phyloP scores from a whole-genome alignment of 2,797 vertebrate genomes.

The Rousettus madagascariensis region DNA sequence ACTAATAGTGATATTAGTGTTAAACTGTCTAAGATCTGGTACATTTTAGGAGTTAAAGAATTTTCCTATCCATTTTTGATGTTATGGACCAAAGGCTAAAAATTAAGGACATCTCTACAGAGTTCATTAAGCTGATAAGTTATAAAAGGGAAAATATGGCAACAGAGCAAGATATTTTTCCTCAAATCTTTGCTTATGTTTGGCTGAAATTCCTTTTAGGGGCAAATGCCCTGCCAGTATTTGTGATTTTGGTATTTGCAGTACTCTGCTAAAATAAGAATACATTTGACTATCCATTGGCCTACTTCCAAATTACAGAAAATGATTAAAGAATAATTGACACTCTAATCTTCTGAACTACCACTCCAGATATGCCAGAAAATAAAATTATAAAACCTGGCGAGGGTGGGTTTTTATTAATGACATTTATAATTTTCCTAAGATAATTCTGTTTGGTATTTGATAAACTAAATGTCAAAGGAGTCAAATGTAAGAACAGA shows the following conservation, averaged over 20 bases:
- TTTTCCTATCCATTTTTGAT: background rate
- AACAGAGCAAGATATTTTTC: background rate
- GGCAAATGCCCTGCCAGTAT: background rate
- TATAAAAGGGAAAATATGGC: background rate
- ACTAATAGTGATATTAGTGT: background rate
- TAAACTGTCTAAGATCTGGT: background rate
- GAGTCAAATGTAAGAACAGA: slow-evolving; percentile 34
- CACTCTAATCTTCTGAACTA: background rate
- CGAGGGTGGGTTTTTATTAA: background rate
- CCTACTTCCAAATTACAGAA: background rate
- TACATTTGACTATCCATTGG: background rate
- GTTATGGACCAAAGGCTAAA: background rate
- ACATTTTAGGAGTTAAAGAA: background rate
- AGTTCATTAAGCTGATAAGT: background rate
- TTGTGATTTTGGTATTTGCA: slow-evolving; percentile 4
- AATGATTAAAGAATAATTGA: background rate
- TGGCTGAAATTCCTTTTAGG: background rate
- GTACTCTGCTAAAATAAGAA: background rate
- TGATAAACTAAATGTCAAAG: slow-evolving; percentile 62
- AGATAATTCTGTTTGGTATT: slow-evolving; percentile 45
- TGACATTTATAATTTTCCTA: slow-evolving; percentile 47
- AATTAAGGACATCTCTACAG: background rate
- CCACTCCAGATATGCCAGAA: background rate
- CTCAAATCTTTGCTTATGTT: background rate
- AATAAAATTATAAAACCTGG: slow-evolving; percentile 1